Evolutionary conservation across 1,140 invertebrate species (phyloP).

Genomic region (Cepaea nemoralis): DNA sequence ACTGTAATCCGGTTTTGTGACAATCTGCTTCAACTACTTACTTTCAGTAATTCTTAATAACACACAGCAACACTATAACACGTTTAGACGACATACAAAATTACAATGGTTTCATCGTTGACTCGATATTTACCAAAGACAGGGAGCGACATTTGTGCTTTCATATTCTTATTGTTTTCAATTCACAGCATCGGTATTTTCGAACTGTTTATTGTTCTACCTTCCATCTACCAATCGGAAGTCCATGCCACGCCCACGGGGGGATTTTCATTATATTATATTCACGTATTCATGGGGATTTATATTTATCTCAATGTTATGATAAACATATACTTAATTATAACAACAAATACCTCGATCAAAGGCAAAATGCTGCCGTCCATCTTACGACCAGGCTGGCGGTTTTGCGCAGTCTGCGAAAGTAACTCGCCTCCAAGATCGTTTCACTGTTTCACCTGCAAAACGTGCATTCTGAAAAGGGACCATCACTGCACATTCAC

Average conservation of each 20-base stretch:
- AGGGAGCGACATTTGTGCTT: conserved; percentile 45
- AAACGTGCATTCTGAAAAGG: conserved; percentile 86
- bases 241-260: not conserved
- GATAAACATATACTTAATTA: conserved; percentile 51
- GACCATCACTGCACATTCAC: conserved; percentile 96
- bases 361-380: conserved; percentile 52
- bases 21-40: too few species aligned
- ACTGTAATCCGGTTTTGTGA: too few species aligned
- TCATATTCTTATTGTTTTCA: conserved; percentile 40
- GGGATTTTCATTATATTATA: conserved; percentile 36
- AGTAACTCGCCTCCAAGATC: conserved; percentile 62
- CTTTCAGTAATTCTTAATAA: too few species aligned
- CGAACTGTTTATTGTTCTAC: conserved; percentile 51
- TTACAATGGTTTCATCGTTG: not conserved
- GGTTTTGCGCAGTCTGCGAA: conserved; percentile 61
- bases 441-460: conserved; percentile 80
- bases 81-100: too few species aligned
- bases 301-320: conserved; percentile 56
- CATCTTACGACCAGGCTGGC: conserved; percentile 56
- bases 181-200: conserved; percentile 45
- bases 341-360: conserved; percentile 50
- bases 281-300: conserved; percentile 47
- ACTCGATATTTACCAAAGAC: conserved; percentile 39
- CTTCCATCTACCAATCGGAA: conserved; percentile 35
- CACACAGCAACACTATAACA: too few species aligned